phyloP scores from a whole-genome alignment of 2,113 vertebrate species.

The Talpa occidentalis region DNA sequence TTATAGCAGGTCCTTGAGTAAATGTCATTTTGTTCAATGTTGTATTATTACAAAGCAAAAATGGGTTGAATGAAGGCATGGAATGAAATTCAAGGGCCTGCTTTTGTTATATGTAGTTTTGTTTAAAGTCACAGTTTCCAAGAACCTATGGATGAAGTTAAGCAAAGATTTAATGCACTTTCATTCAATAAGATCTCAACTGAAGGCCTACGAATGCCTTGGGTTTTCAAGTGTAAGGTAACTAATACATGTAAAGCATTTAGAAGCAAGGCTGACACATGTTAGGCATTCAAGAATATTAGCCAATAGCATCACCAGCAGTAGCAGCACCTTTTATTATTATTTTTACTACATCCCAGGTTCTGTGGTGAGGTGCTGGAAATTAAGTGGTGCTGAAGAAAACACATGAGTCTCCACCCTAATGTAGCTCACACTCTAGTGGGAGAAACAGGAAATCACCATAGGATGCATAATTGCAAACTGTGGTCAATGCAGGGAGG shows the following conservation, averaged over 20 bases:
- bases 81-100: neutral
- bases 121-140: neutral
- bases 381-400: neutral
- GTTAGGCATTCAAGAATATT: no score
- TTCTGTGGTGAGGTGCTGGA: neutral
- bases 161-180: neutral
- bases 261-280: neutral
- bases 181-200: neutral
- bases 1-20: neutral
- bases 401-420: neutral
- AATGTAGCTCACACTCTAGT: neutral
- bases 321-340: accelerated
- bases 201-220: neutral
- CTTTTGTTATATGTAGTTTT: neutral
- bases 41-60: neutral
- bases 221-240: neutral
- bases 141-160: neutral
- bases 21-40: neutral
- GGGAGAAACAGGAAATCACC: constrained; percentile 28
- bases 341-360: neutral
- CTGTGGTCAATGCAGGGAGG: neutral
- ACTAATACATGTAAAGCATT: neutral
- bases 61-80: neutral
- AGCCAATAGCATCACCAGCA: neutral
- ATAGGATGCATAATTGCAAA: neutral